Percentiles rank a stretch among this genome's conserved stretches.
These are phyloP conservation scores for Anguilla japonica DNA, from an alignment of 2,113 vertebrate species.

Conservation along the genomic window DNA sequence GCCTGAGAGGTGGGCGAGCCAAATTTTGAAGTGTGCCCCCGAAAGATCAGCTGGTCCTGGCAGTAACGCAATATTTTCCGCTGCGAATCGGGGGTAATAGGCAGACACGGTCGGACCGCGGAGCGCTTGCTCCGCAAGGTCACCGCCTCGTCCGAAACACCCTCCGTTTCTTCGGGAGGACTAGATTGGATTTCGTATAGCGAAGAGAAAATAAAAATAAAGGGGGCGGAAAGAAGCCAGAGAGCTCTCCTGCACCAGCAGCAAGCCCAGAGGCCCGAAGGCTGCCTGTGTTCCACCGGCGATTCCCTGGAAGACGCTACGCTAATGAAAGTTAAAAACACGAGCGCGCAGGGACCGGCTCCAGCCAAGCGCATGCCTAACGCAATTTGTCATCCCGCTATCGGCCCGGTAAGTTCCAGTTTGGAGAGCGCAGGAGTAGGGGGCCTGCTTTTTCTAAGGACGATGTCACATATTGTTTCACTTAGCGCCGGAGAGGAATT, in stretches of 20 bases:
- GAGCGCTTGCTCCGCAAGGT: slow-evolving; percentile 35
- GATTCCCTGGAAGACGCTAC: slow-evolving; percentile 32
- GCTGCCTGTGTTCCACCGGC: slow-evolving; percentile 9
- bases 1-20: neutral
- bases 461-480: slow-evolving; percentile 24
- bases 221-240: neutral
- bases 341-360: slow-evolving; percentile 26
- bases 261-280: slow-evolving; percentile 27
- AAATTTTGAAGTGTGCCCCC: neutral
- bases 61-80: slow-evolving; percentile 9
- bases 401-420: slow-evolving; percentile 6
- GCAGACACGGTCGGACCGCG: slow-evolving; percentile 38
- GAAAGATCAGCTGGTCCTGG: neutral
- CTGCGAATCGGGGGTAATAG: neutral
- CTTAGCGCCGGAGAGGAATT: slow-evolving; percentile 31
- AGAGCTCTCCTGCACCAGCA: slow-evolving; percentile 30
- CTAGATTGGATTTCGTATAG: slow-evolving; percentile 39
- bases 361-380: slow-evolving; percentile 20
- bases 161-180: neutral
- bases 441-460: slow-evolving; percentile 28
- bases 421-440: slow-evolving; percentile 28
- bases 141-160: slow-evolving; percentile 25
- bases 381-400: slow-evolving; percentile 17
- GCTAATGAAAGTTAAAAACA: slow-evolving; percentile 32
- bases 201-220: slow-evolving; percentile 7